Base-by-base conservation (phyloP, 2,113 vertebrate genomes). In the Phoxinus phoxinus region DNA sequence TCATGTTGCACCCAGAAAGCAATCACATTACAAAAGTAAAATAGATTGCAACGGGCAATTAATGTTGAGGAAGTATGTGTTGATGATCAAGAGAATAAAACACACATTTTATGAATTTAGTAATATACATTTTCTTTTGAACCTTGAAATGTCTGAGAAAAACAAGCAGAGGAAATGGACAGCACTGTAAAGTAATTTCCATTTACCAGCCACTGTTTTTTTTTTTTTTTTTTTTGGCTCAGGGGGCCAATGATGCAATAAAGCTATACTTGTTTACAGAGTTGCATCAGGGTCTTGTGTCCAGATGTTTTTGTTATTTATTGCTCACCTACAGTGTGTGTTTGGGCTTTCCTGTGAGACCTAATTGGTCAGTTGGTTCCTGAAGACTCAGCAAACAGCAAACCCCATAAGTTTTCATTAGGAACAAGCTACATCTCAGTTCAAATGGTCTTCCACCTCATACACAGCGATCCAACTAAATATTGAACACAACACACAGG, bases 371-470 rank as follows among this genome's bases (percentile, higher is more conserved):
- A n/a, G 65, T 15, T 69, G 25, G 41, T 84, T 86, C 48, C 69
- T 72, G 87, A 86, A 63, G 87, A 84, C 69, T 86, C 85, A 76
- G 85, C 85, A 86, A 59, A 86, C 44, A 41, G 77, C 61, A 84
- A 63, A 41, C 59, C n/a, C 63, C 67, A 69, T 73, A 67, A 17
- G 76, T 72, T 80, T 72, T 78, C 61, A 80, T 59, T 56, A 86
- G 74, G 72, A 86, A 46, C 37, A 6, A 53, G 44, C 11, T n/a
- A 46, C 32, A 88, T 58, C 80, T 84, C 41, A 71, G 53, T 84
- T 79, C 80, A 77, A 21, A 25, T 48, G 58, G 76, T 19, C 76
- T 44, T 74, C 48, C 67, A 35, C 30, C 67, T 72, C 58, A 21
- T 21, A 74, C 11, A 81, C 67, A 58, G 65, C 1, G 9, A 48